phyloP scores from a whole-genome alignment of 2,888 invertebrate genomes.

The Ormyrus thymus region DNA sequence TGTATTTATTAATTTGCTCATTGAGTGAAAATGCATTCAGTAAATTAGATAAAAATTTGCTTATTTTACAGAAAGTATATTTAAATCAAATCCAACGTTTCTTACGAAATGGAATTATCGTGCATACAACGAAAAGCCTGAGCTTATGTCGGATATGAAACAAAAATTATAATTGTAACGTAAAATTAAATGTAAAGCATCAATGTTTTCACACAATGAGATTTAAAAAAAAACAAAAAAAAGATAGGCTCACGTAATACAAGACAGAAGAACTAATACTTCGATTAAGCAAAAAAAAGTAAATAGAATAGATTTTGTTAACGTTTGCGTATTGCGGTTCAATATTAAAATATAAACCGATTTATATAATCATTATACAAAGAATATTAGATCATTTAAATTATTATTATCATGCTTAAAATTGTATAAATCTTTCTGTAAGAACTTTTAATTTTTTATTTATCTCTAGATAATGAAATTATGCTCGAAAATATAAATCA shows the following conservation, averaged over 20 bases:
- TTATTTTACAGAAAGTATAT: neutral
- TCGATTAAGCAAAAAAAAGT: no score
- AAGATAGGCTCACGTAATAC: slow-evolving; percentile 4
- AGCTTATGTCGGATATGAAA: slow-evolving; percentile 12
- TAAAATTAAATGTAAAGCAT: slow-evolving; percentile 10
- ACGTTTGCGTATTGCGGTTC: slow-evolving; percentile 11
- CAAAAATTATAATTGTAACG: neutral
- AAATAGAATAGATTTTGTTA: no score
- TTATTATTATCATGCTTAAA: slow-evolving; percentile 25
- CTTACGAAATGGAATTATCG: neutral
- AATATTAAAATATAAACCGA: slow-evolving; percentile 17
- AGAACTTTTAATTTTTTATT: neutral
- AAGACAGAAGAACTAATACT: no score
- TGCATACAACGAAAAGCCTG: slow-evolving; percentile 34
- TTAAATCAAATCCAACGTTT: slow-evolving; percentile 13
- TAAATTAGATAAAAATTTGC: no score
- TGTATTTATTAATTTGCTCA: no score
- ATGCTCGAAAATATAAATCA: slow-evolving; percentile 35
- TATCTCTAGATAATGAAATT: slow-evolving; percentile 16
- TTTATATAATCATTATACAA: neutral
- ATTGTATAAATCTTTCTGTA: slow-evolving; percentile 7
- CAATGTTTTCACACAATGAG: neutral
- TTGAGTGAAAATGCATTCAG: no score
- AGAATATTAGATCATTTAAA: slow-evolving; percentile 26
- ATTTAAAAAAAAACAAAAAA: slow-evolving; percentile 13